Conservation (phyloP, 1,140 invertebrate genomes). For the Orius insidiosus region DNA sequence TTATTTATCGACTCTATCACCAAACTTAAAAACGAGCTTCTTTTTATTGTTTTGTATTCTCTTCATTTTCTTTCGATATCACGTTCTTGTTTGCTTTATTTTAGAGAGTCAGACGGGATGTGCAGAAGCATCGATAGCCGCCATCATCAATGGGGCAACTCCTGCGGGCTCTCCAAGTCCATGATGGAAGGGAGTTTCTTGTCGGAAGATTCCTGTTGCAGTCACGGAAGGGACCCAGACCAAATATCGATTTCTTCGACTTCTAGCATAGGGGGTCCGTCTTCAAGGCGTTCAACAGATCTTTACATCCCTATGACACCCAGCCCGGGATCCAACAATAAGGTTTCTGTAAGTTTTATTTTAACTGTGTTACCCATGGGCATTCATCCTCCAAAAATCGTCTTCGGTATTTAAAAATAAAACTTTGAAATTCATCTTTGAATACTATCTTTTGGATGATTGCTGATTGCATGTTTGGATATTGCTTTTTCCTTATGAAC, state of each 20-base stretch:
- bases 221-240: constrained; percentile 29
- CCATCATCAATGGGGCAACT: constrained; percentile 10
- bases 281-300: constrained; percentile 28
- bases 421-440: no score
- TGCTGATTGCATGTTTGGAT: no score
- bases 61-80: no score
- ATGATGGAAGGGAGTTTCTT: constrained; percentile 34
- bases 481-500: no score
- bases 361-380: no score
- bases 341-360: constrained; percentile 33
- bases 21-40: no score
- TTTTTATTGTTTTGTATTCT: no score
- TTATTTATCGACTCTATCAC: no score
- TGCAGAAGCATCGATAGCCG: constrained; percentile 10
- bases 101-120: constrained; percentile 10
- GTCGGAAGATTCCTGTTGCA: constrained; percentile 32
- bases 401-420: no score
- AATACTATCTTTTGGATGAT: no score
- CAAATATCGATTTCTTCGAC: constrained; percentile 33
- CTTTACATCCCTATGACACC: constrained; percentile 37
- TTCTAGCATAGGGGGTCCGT: constrained; percentile 31
- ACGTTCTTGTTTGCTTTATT: background rate
- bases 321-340: constrained; percentile 28
- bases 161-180: constrained; percentile 34
- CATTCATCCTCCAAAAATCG: no score